Percentiles rank a stretch among this genome's conserved stretches.
These are phyloP conservation scores for Gorsachius goisagi DNA, from an alignment of 2,113 vertebrate species.

Conservation along the genomic window DNA sequence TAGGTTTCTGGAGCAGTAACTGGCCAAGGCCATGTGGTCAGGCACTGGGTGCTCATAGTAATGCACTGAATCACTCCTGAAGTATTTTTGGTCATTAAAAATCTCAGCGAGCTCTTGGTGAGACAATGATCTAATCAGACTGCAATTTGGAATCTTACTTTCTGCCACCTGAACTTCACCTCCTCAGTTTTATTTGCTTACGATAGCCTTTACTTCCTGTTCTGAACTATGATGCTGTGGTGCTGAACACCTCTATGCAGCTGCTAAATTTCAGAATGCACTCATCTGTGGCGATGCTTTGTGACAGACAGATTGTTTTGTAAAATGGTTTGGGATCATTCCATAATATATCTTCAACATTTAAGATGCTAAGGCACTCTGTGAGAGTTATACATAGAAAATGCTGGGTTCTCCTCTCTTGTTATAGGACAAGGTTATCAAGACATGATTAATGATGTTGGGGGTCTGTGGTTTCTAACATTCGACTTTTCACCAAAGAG, in stretches of 20 bases:
- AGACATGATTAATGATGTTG: background rate
- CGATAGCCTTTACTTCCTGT: background rate
- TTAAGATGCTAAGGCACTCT: background rate
- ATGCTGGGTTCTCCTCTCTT: background rate
- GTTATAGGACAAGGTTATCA: background rate
- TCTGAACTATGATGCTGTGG: background rate
- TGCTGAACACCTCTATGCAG: background rate
- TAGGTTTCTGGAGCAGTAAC: background rate
- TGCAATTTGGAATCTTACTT: background rate
- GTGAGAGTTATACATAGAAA: background rate
- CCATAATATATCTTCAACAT: background rate
- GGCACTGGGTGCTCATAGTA: background rate
- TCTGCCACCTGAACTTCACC: background rate
- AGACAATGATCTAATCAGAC: background rate
- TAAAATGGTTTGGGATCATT: background rate
- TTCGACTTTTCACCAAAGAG: background rate
- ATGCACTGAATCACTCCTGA: background rate
- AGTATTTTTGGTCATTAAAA: background rate
- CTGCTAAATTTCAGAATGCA: background rate
- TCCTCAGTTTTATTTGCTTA: background rate
- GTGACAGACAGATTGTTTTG: background rate
- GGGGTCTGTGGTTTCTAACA: background rate
- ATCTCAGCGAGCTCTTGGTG: background rate
- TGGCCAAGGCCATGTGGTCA: background rate
- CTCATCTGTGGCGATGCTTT: background rate